These are phyloP conservation scores for Thalassoma bifasciatum DNA, from an alignment of 2,113 vertebrate genomes.

Conservation along the genomic window DNA sequence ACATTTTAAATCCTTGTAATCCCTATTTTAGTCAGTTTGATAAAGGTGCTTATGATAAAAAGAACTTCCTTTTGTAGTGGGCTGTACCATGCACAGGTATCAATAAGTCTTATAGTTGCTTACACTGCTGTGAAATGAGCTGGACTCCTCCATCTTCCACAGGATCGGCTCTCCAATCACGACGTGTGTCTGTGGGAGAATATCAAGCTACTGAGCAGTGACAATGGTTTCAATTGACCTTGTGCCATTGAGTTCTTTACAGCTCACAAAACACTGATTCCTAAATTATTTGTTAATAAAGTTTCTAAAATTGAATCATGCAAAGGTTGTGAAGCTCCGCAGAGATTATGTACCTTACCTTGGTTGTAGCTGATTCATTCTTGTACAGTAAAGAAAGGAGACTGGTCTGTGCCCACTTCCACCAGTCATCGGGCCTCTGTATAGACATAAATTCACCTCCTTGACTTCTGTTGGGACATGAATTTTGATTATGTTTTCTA, in stretches of 20 bases:
- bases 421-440: conserved; percentile 77
- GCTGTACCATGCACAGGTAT: not conserved
- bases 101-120: not conserved
- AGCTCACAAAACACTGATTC: too few relatives aligned
- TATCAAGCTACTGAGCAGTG: not conserved
- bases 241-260: too few relatives aligned
- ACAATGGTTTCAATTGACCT: not conserved
- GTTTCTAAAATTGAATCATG: too few relatives aligned
- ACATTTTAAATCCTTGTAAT: too few relatives aligned
- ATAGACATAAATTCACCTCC: conserved; percentile 58
- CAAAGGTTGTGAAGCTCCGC: not conserved
- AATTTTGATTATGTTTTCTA: not conserved
- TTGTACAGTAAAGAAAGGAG: conserved; percentile 75
- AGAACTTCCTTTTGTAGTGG: not conserved
- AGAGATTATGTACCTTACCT: conserved; percentile 40
- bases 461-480: conserved; percentile 57
- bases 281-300: too few relatives aligned
- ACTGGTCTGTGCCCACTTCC: conserved; percentile 77
- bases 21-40: too few relatives aligned
- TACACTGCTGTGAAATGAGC: conserved; percentile 59
- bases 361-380: not conserved
- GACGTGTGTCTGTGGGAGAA: conserved; percentile 57
- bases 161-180: conserved; percentile 77
- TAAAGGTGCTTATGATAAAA: too few relatives aligned
- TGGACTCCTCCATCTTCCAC: conserved; percentile 52